Conservation (phyloP, 2,888 invertebrate genomes). For the Tiphia femorata region DNA sequence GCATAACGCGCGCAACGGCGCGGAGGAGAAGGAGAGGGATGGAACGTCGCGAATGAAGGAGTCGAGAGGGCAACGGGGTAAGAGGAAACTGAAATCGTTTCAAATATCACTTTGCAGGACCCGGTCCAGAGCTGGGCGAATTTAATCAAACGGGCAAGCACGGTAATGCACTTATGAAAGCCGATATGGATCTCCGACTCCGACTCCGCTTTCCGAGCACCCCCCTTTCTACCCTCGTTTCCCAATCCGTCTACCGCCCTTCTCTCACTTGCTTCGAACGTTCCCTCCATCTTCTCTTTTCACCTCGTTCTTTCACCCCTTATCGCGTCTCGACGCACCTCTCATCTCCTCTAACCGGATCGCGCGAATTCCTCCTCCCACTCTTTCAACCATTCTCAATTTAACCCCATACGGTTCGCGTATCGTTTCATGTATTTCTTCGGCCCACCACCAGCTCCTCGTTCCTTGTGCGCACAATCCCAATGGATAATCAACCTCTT, state of each 20-base stretch:
- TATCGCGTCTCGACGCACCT: too few relatives aligned
- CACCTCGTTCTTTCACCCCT: too few relatives aligned
- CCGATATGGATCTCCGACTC: conserved; percentile 9
- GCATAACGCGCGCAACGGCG: too few relatives aligned
- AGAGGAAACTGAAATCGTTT: neutral
- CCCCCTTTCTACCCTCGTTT: neutral
- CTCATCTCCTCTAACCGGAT: too few relatives aligned
- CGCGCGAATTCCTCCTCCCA: too few relatives aligned
- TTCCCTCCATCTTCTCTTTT: neutral
- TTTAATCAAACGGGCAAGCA: conserved; percentile 18
- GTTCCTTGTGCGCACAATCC: too few relatives aligned
- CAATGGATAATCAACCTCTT: too few relatives aligned
- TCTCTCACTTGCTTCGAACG: neutral
- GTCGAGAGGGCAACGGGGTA: neutral
- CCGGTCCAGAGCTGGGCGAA: conserved; percentile 3
- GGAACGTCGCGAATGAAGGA: neutral
- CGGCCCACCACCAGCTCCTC: too few relatives aligned
- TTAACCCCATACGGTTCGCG: too few relatives aligned
- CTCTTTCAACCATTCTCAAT: too few relatives aligned
- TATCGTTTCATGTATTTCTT: too few relatives aligned
- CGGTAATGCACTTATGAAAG: conserved; percentile 13
- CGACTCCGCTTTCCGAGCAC: neutral
- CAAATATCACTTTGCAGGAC: conserved; percentile 13
- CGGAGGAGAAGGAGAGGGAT: neutral
- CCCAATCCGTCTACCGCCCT: neutral